These are phyloP conservation scores for Prosopocoilus inquinatus DNA, from an alignment of 2,888 invertebrate genomes.

Conservation along the genomic window DNA sequence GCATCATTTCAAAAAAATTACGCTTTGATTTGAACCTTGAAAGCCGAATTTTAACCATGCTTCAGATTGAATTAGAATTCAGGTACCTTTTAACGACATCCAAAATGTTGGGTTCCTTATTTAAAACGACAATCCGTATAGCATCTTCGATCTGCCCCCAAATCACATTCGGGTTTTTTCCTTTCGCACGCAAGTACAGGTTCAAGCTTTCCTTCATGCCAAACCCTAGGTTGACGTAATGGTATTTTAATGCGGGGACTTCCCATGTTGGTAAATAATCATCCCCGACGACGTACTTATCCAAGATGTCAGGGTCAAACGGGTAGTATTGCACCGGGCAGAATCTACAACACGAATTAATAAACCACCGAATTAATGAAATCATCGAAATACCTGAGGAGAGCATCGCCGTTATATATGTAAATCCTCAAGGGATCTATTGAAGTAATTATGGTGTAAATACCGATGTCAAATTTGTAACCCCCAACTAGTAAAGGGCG, in stretches of 20 bases:
- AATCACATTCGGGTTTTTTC: conserved; percentile 68
- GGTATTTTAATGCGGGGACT: conserved; percentile 72
- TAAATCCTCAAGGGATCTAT: conserved; percentile 87
- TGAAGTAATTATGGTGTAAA: conserved; percentile 89
- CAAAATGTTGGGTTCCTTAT: conserved; percentile 69
- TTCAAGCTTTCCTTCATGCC: conserved; percentile 88
- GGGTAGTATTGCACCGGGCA: conserved; percentile 89
- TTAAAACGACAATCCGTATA: conserved; percentile 65
- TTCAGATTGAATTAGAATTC: conserved; percentile 5
- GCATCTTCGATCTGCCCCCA: conserved; percentile 82
- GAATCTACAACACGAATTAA: conserved; percentile 58
- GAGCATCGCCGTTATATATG: conserved; percentile 82
- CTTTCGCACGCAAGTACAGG: conserved; percentile 65
- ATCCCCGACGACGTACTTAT: conserved; percentile 93
- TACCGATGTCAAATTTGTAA: conserved; percentile 94
- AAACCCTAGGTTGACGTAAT: conserved; percentile 69
- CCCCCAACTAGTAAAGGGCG: conserved; percentile 89
- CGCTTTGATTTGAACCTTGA: conserved; percentile 52
- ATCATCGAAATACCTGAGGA: conserved; percentile 67
- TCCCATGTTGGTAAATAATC: conserved; percentile 95
- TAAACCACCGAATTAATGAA: not conserved
- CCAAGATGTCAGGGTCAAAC: conserved; percentile 73
- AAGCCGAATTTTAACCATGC: not conserved
- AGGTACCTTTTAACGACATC: conserved; percentile 55
- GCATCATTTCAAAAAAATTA: conserved; percentile 91